Percentiles rank a stretch among this genome's conserved stretches.
Conservation (phyloP, 2,113 vertebrate genomes). For the Oenanthe oenanthe region DNA sequence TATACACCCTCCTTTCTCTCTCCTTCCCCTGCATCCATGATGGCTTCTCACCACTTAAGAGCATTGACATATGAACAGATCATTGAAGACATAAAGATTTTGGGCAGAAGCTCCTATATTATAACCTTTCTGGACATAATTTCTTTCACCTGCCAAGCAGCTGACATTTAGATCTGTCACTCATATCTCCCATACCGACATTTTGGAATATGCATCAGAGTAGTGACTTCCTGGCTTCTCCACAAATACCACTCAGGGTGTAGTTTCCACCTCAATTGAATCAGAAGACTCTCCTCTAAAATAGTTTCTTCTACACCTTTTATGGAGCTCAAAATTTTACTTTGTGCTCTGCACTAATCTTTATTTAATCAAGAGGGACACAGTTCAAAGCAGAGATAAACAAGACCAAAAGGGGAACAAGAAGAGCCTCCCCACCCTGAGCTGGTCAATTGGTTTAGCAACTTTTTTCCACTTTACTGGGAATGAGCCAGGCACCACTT, state of each 20-base stretch:
- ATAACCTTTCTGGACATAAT: background rate
- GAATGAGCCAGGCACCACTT: background rate
- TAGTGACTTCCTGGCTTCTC: background rate
- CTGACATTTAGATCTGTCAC: background rate
- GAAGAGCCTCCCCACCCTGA: background rate
- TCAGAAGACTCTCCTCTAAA: background rate
- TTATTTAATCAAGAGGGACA: background rate
- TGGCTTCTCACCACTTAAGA: background rate
- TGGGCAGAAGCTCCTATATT: background rate
- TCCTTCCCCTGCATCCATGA: background rate
- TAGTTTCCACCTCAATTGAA: background rate
- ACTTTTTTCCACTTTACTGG: background rate
- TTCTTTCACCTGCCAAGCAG: background rate
- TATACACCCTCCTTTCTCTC: background rate
- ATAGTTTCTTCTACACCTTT: background rate
- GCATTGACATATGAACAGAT: background rate
- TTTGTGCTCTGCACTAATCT: background rate
- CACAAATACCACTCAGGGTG: accelerated
- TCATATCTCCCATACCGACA: accelerated
- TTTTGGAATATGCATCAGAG: background rate
- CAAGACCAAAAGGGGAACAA: background rate
- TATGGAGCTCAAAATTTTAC: background rate
- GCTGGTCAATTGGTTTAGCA: background rate
- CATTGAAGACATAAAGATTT: background rate
- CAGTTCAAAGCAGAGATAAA: background rate